Percentiles rank a stretch among this genome's conserved stretches.
phyloP scores from a whole-genome alignment of 2,797 vertebrate species.

The Antrozous pallidus region DNA sequence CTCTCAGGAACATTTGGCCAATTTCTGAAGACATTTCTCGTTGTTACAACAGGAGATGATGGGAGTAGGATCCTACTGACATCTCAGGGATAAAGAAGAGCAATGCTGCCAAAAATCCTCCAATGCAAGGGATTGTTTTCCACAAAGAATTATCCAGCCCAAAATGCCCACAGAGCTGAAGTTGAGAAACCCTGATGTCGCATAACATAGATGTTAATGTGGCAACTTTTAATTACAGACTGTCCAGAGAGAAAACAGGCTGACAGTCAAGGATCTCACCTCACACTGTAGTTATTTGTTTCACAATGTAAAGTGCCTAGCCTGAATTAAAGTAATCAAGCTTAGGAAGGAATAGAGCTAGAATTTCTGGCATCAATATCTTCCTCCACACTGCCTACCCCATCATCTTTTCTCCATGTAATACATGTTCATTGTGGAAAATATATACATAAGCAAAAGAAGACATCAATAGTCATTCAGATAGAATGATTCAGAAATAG shows the following conservation, averaged over 20 bases:
- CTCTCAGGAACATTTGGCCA: not conserved
- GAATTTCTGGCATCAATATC: not conserved
- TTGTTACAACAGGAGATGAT: not conserved
- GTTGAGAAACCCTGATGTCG: not conserved
- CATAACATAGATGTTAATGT: not conserved
- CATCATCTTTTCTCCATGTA: not conserved
- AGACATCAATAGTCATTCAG: not conserved
- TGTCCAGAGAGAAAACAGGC: not conserved
- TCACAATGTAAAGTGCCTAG: not conserved
- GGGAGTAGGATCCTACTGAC: not conserved
- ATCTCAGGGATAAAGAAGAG: not conserved
- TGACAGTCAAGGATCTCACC: not conserved
- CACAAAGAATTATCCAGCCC: not conserved
- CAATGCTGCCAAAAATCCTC: not conserved
- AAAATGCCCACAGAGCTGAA: not conserved
- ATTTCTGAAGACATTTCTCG: constrained; percentile 27
- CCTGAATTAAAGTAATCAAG: not conserved
- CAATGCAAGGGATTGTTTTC: not conserved
- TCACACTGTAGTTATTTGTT: not conserved
- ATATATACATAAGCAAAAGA: not conserved
- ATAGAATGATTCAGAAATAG: not conserved
- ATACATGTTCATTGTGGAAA: not conserved
- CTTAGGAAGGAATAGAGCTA: not conserved
- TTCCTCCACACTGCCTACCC: not conserved
- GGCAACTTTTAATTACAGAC: not conserved